phyloP scores from a whole-genome alignment of 2,113 vertebrate species.

The Corvus moneduloides region DNA sequence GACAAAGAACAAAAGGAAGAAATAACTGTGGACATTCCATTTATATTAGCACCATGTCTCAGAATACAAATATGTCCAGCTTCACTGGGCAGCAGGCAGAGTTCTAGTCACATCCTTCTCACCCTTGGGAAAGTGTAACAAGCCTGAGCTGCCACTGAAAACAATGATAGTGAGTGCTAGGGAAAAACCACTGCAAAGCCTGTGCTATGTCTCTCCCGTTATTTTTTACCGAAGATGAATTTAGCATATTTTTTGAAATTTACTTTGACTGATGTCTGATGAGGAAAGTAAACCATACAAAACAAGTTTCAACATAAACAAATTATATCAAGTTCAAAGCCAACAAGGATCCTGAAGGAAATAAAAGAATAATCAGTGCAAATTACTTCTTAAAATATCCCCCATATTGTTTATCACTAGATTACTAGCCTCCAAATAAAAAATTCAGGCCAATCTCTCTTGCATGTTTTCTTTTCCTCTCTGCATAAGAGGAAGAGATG shows the following conservation, averaged over 20 bases:
- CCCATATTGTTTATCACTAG: neutral
- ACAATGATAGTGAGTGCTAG: neutral
- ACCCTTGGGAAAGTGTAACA: neutral
- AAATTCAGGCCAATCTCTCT: neutral
- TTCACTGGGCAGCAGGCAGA: neutral
- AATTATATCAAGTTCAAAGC: neutral
- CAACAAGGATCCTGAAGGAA: neutral
- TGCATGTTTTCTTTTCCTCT: neutral
- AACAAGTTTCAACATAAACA: neutral
- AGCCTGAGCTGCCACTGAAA: neutral
- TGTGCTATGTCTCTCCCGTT: neutral
- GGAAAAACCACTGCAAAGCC: neutral
- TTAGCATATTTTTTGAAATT: neutral
- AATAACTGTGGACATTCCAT: neutral
- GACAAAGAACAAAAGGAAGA: neutral
- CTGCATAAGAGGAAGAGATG: neutral
- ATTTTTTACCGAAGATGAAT: neutral
- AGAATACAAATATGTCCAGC: neutral
- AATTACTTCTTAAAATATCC: neutral
- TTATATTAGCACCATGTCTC: neutral
- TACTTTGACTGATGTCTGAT: neutral
- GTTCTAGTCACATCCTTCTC: neutral
- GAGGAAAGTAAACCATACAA: neutral
- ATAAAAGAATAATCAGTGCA: neutral
- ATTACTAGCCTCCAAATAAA: neutral